These are phyloP conservation scores for Phainopepla nitens DNA, from an alignment of 2,113 vertebrate species.

Conservation along the genomic window DNA sequence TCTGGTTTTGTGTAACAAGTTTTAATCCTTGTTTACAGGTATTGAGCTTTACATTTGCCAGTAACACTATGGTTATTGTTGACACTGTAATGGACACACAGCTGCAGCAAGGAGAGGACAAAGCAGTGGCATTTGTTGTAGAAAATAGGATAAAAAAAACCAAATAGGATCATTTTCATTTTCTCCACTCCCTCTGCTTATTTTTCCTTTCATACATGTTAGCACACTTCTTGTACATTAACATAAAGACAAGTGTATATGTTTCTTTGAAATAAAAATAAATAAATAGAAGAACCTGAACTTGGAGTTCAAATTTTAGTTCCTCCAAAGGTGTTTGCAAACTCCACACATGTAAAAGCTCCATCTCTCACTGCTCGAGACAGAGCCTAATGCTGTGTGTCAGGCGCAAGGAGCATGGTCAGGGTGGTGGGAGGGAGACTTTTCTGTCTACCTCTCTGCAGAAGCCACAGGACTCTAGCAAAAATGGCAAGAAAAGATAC, in stretches of 20 bases:
- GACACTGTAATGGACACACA: not conserved
- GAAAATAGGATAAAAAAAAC: not conserved
- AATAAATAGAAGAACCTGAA: not conserved
- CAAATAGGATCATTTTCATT: not conserved
- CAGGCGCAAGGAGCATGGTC: accelerated
- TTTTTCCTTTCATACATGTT: not conserved
- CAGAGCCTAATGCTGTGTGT: not conserved
- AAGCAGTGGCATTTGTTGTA: not conserved
- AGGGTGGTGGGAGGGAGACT: not conserved
- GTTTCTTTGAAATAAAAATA: not conserved
- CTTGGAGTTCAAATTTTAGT: not conserved
- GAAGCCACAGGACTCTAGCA: not conserved
- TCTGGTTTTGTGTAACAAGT: not conserved
- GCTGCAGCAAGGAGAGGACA: not conserved
- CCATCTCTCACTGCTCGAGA: not conserved
- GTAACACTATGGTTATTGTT: not conserved
- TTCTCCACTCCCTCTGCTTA: not conserved
- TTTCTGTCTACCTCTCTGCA: not conserved
- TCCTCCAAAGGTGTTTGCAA: not conserved
- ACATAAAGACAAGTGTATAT: not conserved
- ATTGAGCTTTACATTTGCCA: not conserved
- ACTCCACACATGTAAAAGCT: not conserved
- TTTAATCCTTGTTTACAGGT: not conserved
- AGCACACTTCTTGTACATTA: not conserved
- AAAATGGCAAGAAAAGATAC: not conserved